Evolutionary conservation across 2,113 vertebrate species (phyloP), one percentile per base, ranked within the genome.

Genomic region (Nothoprocta perdicaria): DNA sequence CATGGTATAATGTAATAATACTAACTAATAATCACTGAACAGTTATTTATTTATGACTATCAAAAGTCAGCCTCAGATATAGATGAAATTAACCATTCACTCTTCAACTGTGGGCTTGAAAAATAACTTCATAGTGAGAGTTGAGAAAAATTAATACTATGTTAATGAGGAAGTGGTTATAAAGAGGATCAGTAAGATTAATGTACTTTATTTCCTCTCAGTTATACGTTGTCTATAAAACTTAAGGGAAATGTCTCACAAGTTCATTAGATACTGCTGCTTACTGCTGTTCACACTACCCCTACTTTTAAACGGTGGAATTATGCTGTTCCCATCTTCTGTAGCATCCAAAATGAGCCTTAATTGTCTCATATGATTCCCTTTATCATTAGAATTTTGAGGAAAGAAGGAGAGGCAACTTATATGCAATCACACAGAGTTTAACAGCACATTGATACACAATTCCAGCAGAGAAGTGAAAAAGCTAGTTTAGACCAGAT

Each of bases 331-430:
- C 35, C 69, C 18, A 12, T 79, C 43, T 85, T 65, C 83, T 73
- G n/a, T 53, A 57, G 14, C 9, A 35, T n/a, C 43, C 61, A 22
- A 62, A 86, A 69, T 69, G 74, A 95, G 62, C 14, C 2, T 0
- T 29, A 75, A 65, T 33, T 0, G 3, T 75, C 46, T 71, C 1
- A 0, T 18, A 60, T 69, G n/a, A 50, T 79, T 90, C 65, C 23
- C 55, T 86, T 91, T 75, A 52, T 61, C 75, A 46, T 83, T 76
- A 52, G 75, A 75, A 86, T 69, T 95, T 23, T 69, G 85, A 80
- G 69, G 62, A 22, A 78, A 72, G 61, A 71, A 66, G 79, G 38
- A 92, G 15, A 17, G 75, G 43, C 65, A 78, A 84, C 76, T 89
- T 94, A 67, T 55, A 33, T 48, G 19, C 0, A 3, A 48, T 90